These are phyloP conservation scores for Vulpes lagopus DNA, from an alignment of 2,113 vertebrate genomes.

Conservation along the genomic window DNA sequence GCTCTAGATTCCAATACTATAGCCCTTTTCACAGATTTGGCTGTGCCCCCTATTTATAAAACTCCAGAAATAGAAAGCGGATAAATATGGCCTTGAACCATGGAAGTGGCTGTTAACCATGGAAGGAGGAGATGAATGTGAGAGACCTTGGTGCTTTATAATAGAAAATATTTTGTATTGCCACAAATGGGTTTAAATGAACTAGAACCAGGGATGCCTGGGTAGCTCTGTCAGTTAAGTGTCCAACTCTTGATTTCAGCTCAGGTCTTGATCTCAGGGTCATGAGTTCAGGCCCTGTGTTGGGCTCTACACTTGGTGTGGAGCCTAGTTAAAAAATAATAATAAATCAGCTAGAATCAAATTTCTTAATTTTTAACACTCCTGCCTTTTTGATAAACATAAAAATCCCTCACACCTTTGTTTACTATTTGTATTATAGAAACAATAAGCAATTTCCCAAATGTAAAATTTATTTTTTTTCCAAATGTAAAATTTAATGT, in stretches of 20 bases:
- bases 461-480: constrained; percentile 39
- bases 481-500: constrained; percentile 11
- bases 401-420: not conserved
- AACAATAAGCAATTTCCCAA: constrained; percentile 20
- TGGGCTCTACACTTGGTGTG: not conserved
- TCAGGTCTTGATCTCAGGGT: not conserved
- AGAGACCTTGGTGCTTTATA: not conserved
- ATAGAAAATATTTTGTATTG: not conserved
- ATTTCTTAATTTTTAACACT: not conserved
- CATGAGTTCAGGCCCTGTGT: not conserved
- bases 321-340: not conserved
- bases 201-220: not conserved
- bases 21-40: not conserved
- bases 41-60: not conserved
- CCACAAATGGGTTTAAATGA: not conserved
- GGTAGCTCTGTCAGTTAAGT: not conserved
- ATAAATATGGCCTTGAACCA: not conserved
- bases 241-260: not conserved
- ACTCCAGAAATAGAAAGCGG: not conserved
- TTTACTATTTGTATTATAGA: constrained; percentile 11
- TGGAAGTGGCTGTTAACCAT: not conserved
- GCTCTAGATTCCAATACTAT: not conserved
- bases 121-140: not conserved
- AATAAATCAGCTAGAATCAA: not conserved
- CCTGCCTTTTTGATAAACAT: not conserved